phyloP scores from a whole-genome alignment of 92 coral and sea anemone species.

The Epizoanthus ramosus region DNA sequence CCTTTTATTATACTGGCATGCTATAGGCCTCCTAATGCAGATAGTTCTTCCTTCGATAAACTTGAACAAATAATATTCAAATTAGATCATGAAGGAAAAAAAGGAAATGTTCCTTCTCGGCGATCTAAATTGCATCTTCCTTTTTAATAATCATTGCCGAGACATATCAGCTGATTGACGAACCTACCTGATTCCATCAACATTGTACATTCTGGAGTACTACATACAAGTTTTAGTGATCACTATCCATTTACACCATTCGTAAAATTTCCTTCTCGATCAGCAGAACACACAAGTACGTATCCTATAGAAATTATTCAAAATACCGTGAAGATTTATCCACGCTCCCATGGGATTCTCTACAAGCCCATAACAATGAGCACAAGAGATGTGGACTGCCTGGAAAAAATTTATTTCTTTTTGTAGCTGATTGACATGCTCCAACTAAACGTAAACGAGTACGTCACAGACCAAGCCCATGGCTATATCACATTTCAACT shows the following conservation, averaged over 20 bases:
- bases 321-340: too few species aligned
- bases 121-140: neutral
- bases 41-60: too few species aligned
- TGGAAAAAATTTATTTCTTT: neutral
- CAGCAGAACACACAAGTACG: neutral
- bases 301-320: too few species aligned
- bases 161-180: slow-evolving; percentile 10
- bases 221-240: slow-evolving; percentile 9
- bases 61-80: too few species aligned
- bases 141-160: too few species aligned
- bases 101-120: slow-evolving; percentile 29
- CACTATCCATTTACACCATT: slow-evolving; percentile 8
- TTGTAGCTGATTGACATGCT: slow-evolving; percentile 9
- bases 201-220: slow-evolving; percentile 8
- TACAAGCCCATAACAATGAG: too few species aligned
- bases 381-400: neutral
- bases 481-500: slow-evolving; percentile 1
- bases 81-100: neutral
- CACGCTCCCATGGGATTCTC: too few species aligned
- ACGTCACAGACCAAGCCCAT: slow-evolving; percentile 9
- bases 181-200: slow-evolving; percentile 3
- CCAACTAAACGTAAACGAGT: slow-evolving; percentile 13
- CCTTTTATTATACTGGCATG: too few species aligned
- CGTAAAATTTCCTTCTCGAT: slow-evolving; percentile 6
- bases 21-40: too few species aligned